These are phyloP conservation scores for Pristionchus entomophagus DNA, from an alignment of 2,888 invertebrate genomes.

Conservation along the genomic window DNA sequence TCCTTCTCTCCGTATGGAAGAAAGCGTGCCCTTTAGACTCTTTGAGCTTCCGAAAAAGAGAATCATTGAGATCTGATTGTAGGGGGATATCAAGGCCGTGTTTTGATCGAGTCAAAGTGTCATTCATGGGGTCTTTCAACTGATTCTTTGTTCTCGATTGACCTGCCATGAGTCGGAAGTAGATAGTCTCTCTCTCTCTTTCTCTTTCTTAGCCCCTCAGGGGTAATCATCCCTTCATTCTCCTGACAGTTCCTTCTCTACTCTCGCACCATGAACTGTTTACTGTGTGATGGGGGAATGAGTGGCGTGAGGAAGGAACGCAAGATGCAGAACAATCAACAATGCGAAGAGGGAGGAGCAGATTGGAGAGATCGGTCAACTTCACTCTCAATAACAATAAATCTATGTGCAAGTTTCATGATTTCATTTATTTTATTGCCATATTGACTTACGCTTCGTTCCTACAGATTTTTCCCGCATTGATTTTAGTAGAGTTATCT, in stretches of 20 bases:
- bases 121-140: neutral
- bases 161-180: constrained; percentile 39
- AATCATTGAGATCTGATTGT: neutral
- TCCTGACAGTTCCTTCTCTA: neutral
- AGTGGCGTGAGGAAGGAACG: neutral
- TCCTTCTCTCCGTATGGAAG: constrained; percentile 30
- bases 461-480: no score
- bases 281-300: neutral
- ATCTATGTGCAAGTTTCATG: no score
- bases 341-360: no score
- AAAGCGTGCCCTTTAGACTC: constrained; percentile 24
- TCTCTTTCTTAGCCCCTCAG: neutral
- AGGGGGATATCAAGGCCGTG: constrained; percentile 24
- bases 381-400: no score
- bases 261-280: constrained; percentile 6
- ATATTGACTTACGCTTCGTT: no score
- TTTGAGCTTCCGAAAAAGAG: constrained; percentile 40
- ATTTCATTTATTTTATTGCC: no score
- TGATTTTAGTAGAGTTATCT: no score
- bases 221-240: constrained; percentile 18
- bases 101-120: constrained; percentile 5
- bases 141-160: constrained; percentile 29
- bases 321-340: neutral
- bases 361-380: no score
- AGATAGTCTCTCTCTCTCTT: no score